These are phyloP conservation scores for Alcedo atthis DNA, from an alignment of 2,797 vertebrate species.

Conservation along the genomic window DNA sequence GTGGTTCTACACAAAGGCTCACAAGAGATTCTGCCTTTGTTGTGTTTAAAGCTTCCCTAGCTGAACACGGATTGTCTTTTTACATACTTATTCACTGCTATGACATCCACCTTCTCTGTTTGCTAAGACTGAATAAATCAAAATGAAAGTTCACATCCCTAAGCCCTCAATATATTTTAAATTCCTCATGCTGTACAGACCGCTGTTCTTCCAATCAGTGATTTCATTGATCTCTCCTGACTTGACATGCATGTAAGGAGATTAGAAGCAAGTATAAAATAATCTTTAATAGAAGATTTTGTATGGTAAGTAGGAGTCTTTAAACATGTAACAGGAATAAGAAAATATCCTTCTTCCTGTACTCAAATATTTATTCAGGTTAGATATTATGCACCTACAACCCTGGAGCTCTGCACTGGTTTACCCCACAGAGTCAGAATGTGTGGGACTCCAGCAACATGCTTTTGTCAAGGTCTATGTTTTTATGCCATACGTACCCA, in stretches of 20 bases:
- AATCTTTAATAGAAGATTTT: slow-evolving; percentile 25
- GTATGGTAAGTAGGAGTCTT: slow-evolving; percentile 15
- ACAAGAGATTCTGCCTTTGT: background rate
- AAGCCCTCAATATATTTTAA: slow-evolving; percentile 10
- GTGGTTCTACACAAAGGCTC: fast-evolving
- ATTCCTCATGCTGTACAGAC: background rate
- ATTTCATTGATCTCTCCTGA: slow-evolving; percentile 24
- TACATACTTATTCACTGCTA: background rate
- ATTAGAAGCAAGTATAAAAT: slow-evolving; percentile 29
- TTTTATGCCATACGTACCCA: background rate
- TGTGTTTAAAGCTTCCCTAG: background rate
- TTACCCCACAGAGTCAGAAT: background rate
- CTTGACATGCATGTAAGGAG: slow-evolving; percentile 30
- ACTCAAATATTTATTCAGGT: slow-evolving; percentile 39
- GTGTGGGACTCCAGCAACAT: background rate
- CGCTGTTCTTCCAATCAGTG: background rate
- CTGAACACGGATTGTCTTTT: background rate
- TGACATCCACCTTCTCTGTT: background rate
- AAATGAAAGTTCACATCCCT: slow-evolving; percentile 25
- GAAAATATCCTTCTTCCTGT: background rate
- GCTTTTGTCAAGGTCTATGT: background rate
- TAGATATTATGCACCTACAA: slow-evolving; percentile 3
- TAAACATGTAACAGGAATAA: slow-evolving; percentile 9
- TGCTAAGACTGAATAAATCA: slow-evolving; percentile 22
- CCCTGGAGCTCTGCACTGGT: background rate